Evolutionary conservation across 2,888 invertebrate genomes (phyloP), one percentile per base, ranked within the genome.

Genomic region (Euclidia mi): DNA sequence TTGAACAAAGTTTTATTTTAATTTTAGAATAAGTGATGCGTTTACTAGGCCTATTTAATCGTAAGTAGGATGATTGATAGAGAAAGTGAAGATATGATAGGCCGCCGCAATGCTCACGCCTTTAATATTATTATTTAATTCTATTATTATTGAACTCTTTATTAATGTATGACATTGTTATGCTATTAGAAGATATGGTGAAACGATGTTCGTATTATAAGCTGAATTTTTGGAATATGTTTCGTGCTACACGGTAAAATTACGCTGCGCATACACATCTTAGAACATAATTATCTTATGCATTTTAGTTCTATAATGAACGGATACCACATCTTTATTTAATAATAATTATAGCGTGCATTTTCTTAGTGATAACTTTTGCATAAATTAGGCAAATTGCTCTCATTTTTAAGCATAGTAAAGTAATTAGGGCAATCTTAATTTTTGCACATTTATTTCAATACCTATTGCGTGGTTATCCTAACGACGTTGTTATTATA

Each of bases 21-120:
- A 29, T 60, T 46, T 51, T 69, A 66, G 62, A 41, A 42, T 72
- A 65, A 67, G 63, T 48, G 28, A 40, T 58, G 52, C 28, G 66
- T 73, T 66, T 67, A 64, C 48, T 66, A 66, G 61, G n/a, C n/a
- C n/a, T n/a, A n/a, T n/a, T 38, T 71, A 71, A 53, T 51, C 37
- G 55, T 69, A 59, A 57, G n/a, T n/a, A n/a, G 53, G 38, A 50
- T 46, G 55, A 46, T 62, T 45, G 59, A 56, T 46, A 49, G 62
- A 41, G 48, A 42, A 66, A 47, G 47, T 62, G 53, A 38, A 15
- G 69, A 71, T 59, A 51, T 61, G 51, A 65, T 15, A 49, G 71
- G 79, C 68, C 77, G 75, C 79, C 75, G 76, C 76, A 50, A 48
- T 48, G 58, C 55, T 40, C 25, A 48, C 49, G 44, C 60, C 51